phyloP scores from a whole-genome alignment of 2,888 invertebrate genomes.

The Anaspis maculata region DNA sequence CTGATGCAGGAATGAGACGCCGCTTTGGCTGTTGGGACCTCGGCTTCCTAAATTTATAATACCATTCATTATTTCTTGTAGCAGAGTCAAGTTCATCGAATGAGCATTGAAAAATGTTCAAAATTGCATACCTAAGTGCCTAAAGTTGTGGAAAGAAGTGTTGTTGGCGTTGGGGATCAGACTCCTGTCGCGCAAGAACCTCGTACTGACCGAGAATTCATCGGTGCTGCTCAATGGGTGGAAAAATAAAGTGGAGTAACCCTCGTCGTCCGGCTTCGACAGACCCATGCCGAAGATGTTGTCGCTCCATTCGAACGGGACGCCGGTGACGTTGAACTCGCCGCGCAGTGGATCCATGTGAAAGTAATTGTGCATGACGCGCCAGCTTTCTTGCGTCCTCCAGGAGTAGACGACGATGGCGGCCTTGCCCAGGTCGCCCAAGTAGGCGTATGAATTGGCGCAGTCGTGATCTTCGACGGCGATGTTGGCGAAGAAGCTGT shows the following conservation, averaged over 20 bases:
- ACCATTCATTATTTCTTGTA: too few species aligned
- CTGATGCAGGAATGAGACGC: slow-evolving; percentile 62
- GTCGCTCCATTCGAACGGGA: slow-evolving; percentile 66
- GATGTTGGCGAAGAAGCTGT: slow-evolving; percentile 67
- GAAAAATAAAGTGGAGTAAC: slow-evolving; percentile 67
- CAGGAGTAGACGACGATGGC: slow-evolving; percentile 70
- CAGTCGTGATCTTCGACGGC: slow-evolving; percentile 70
- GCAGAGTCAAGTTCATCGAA: too few species aligned
- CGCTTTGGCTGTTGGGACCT: slow-evolving; percentile 65
- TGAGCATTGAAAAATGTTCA: too few species aligned
- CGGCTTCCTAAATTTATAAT: slow-evolving; percentile 61
- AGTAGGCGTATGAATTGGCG: slow-evolving; percentile 62
- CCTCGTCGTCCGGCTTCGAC: slow-evolving; percentile 54
- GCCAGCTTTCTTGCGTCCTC: slow-evolving; percentile 63
- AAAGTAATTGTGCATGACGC: slow-evolving; percentile 45
- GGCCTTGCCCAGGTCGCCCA: slow-evolving; percentile 62
- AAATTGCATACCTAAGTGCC: too few species aligned
- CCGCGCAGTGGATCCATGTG: slow-evolving; percentile 56
- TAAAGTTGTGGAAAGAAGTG: too few species aligned
- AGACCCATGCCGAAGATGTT: slow-evolving; percentile 69
- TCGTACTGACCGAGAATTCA: slow-evolving; percentile 68
- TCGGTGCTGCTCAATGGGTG: slow-evolving; percentile 70
- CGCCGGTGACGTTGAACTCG: slow-evolving; percentile 61
- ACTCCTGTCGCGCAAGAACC: too few species aligned
- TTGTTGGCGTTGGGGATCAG: too few species aligned